phyloP scores from a whole-genome alignment of 1,140 invertebrate species.

The Mercenaria mercenaria region DNA sequence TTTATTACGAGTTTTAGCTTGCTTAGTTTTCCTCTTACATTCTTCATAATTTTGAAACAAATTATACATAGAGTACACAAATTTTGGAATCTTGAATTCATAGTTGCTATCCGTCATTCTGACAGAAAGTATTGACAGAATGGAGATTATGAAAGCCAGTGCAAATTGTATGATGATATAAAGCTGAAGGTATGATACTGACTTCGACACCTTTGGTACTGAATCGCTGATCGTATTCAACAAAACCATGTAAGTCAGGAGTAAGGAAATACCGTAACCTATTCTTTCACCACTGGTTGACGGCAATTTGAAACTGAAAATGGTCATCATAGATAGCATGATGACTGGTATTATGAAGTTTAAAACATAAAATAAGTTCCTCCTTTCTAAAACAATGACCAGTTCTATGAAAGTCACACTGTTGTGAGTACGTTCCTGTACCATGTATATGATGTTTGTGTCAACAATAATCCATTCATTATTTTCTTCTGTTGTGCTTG shows the following conservation, averaged over 20 bases:
- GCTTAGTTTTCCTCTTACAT: background rate
- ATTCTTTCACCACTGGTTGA: constrained; percentile 11
- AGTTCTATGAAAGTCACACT: background rate
- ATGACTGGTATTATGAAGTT: background rate
- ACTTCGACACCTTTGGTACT: constrained; percentile 28
- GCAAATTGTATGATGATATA: constrained; percentile 31
- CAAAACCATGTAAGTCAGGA: constrained; percentile 38
- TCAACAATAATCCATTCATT: constrained; percentile 15
- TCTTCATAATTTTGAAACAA: background rate
- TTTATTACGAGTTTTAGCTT: background rate
- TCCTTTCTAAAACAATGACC: background rate
- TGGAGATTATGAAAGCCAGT: background rate
- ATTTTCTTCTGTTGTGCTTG: background rate
- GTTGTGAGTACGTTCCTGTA: background rate
- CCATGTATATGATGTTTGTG: background rate
- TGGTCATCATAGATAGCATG: constrained; percentile 33
- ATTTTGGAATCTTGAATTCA: background rate
- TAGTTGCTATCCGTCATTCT: background rate
- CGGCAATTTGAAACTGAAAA: constrained; percentile 42
- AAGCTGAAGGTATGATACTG: constrained; percentile 10
- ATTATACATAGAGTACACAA: background rate
- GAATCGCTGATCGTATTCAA: background rate
- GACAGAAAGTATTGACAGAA: constrained; percentile 14
- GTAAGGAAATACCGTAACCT: constrained; percentile 27
- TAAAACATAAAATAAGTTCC: constrained; percentile 11